Percentiles rank a stretch among this genome's conserved stretches.
Evolutionary conservation across 2,113 vertebrate genomes (phyloP).

Genomic region (Tor tambroides): DNA sequence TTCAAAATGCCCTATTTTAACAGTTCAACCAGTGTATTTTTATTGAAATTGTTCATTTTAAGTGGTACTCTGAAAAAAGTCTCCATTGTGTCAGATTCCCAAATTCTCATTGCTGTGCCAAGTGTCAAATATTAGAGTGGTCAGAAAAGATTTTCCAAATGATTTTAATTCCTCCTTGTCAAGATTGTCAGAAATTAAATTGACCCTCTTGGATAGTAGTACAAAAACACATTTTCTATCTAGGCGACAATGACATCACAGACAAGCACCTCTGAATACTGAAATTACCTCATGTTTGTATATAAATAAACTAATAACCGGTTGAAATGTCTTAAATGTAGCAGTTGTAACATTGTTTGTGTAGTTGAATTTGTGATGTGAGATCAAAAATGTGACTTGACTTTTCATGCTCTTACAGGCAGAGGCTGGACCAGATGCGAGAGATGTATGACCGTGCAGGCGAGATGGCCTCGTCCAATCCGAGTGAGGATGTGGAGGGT

Average conservation of each 20-base stretch:
- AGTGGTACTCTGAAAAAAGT: not conserved
- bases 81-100: not conserved
- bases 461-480: constrained; percentile 85
- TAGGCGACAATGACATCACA: not conserved
- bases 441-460: constrained; percentile 98
- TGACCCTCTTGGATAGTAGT: not conserved
- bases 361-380: too few species aligned
- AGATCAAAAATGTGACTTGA: constrained; percentile 14
- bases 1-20: not conserved
- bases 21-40: not conserved
- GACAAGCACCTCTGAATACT: not conserved
- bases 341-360: not conserved
- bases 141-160: not conserved
- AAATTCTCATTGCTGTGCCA: not conserved
- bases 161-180: not conserved
- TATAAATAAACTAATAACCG: not conserved
- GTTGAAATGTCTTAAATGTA: not conserved
- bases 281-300: not conserved
- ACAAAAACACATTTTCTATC: not conserved
- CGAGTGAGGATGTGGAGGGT: constrained; percentile 82
- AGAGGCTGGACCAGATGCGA: constrained; percentile 94
- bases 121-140: not conserved
- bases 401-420: constrained; percentile 72
- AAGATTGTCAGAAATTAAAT: not conserved
- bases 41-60: not conserved